Base-by-base conservation (phyloP, 2,888 invertebrate genomes). In the Drosophila neotestacea region DNA sequence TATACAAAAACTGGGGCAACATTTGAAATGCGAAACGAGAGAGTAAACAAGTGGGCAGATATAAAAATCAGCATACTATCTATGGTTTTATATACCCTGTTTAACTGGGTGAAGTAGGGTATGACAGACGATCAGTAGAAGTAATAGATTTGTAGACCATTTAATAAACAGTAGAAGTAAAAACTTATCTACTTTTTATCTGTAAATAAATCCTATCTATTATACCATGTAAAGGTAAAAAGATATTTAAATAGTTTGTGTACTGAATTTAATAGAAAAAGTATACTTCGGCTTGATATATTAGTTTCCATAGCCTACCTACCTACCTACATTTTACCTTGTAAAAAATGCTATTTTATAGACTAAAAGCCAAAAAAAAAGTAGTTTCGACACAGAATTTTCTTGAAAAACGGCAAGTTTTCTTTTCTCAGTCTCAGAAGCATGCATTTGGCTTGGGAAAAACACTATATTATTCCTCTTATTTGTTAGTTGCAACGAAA, bases 21-120 rank as follows among this genome's bases (percentile, higher is more conserved):
- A 73, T 60, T 68, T 67, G 48, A 51, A 67, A 74, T 59, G 55
- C 63, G 27, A 65, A 63, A 46, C 64, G 62, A 70, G 63, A 52
- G 69, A 46, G 51, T 38, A 54, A 54, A 54, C n/a, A 62, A 54
- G 61, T 62, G 55, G 10, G 6, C n/a, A 28, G 42, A 42, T 41
- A 27, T 13, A 28, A 39, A 47, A 63, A 46, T 38, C 50, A 36
- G 30, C 30, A 48, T 10, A 30, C 7, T 11, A 11, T 9, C 22
- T 9, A 50, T 34, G 10, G n/a, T 4, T 36, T 13, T n/a, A 22
- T 42, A 55, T 46, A 39, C 46, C 28, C 34, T 47, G 9, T 22
- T 30, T 4, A 54, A 11, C 28, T n/a, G 28, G 2, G 9, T 22
- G 9, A 4, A 38, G 27, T 27, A 2, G 38, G 4, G 2, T 11